phyloP scores from a whole-genome alignment of 35 echinoderm and acorn worm species.

The Nesometra sesokonis region DNA sequence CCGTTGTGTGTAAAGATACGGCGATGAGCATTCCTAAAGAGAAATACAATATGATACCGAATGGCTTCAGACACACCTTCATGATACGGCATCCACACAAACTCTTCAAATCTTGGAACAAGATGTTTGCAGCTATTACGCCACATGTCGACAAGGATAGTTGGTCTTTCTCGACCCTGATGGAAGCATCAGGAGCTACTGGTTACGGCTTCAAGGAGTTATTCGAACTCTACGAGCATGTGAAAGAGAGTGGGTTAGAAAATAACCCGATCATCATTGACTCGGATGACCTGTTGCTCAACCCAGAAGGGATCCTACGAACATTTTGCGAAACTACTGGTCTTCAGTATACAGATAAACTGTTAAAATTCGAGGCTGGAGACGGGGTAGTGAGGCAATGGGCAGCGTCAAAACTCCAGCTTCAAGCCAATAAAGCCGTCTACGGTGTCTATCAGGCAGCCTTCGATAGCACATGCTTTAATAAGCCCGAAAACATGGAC shows the following conservation, averaged over 20 bases:
- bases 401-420: background rate
- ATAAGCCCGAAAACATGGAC: background rate
- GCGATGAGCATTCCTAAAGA: background rate
- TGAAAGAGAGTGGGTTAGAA: background rate
- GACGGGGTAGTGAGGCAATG: conserved; percentile 9
- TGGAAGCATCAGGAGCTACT: background rate
- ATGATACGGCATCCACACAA: conserved; percentile 29
- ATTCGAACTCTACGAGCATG: conserved; percentile 3
- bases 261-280: conserved; percentile 30
- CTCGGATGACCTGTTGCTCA: conserved; percentile 17
- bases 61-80: conserved; percentile 12
- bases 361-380: conserved; percentile 15
- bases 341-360: conserved; percentile 17
- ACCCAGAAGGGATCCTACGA: conserved; percentile 12
- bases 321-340: conserved; percentile 7
- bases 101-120: conserved; percentile 24
- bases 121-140: background rate
- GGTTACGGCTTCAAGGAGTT: conserved; percentile 21
- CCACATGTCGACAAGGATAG: background rate
- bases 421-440: background rate
- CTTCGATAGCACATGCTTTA: background rate
- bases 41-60: conserved; percentile 4
- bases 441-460: background rate
- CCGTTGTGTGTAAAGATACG: conserved; percentile 14
- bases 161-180: background rate